These are phyloP conservation scores for Argyresthia albistria DNA, from an alignment of 2,888 invertebrate genomes.

Conservation along the genomic window DNA sequence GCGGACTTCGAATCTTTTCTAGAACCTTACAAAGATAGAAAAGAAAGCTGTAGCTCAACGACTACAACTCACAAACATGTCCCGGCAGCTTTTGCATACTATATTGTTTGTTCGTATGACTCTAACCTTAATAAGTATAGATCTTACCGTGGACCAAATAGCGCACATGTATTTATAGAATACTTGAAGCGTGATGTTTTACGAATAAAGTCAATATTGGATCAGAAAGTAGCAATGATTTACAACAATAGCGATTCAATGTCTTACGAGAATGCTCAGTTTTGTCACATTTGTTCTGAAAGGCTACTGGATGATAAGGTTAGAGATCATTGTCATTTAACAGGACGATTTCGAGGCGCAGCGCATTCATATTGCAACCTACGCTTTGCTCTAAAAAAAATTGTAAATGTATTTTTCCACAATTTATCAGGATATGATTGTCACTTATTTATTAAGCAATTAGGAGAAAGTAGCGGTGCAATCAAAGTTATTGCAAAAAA, in stretches of 20 bases:
- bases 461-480: constrained; percentile 7
- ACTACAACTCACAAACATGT: background rate
- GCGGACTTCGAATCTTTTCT: constrained; percentile 11
- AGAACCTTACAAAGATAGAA: background rate
- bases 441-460: constrained; percentile 10
- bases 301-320: constrained; percentile 9
- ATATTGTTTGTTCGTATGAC: background rate
- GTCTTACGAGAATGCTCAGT: constrained; percentile 2
- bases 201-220: background rate
- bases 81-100: background rate
- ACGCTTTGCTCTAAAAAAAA: constrained; percentile 10
- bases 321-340: constrained; percentile 11
- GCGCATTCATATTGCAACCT: constrained; percentile 14
- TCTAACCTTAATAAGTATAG: constrained; percentile 12
- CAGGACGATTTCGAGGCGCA: constrained; percentile 10
- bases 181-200: constrained; percentile 2
- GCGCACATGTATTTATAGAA: constrained; percentile 9
- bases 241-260: background rate
- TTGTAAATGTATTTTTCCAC: constrained; percentile 18
- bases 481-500: constrained; percentile 13
- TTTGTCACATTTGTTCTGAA: no score
- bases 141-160: constrained; percentile 8
- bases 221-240: constrained; percentile 1
- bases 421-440: constrained; percentile 16
- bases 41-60: background rate